phyloP scores from a whole-genome alignment of 1,140 invertebrate genomes.

The Brachystomella parvula region DNA sequence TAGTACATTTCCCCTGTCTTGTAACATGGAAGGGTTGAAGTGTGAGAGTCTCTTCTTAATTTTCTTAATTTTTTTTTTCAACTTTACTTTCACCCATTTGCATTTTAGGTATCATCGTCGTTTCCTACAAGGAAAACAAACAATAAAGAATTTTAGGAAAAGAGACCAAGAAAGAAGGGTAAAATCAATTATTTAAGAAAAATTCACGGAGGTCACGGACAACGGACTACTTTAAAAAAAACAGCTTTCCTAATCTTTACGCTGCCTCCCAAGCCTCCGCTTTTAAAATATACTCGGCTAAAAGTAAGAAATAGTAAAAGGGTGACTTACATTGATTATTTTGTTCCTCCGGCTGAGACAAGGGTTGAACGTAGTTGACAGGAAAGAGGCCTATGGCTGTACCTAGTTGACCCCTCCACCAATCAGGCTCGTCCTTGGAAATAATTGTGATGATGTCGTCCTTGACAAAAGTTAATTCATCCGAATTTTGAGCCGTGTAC shows the following conservation, averaged over 20 bases:
- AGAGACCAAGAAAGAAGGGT: background rate
- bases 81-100: background rate
- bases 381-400: slow-evolving; percentile 81
- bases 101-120: background rate
- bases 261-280: too few relatives aligned
- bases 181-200: too few relatives aligned
- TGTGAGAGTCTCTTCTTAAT: background rate
- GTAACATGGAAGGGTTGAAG: slow-evolving; percentile 17
- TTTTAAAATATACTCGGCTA: too few relatives aligned
- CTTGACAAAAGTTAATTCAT: slow-evolving; percentile 80
- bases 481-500: slow-evolving; percentile 84
- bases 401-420: slow-evolving; percentile 91
- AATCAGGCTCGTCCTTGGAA: slow-evolving; percentile 82
- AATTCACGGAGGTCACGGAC: too few relatives aligned
- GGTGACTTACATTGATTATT: slow-evolving; percentile 38
- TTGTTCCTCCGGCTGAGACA: slow-evolving; percentile 48
- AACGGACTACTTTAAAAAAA: too few relatives aligned
- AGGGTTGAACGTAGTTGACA: slow-evolving; percentile 75
- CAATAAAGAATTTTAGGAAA: background rate
- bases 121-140: slow-evolving; percentile 8
- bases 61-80: background rate
- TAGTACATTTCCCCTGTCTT: slow-evolving; percentile 6
- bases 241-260: too few relatives aligned
- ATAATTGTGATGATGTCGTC: slow-evolving; percentile 87
- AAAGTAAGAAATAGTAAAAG: too few relatives aligned